These are phyloP conservation scores for Sigmodon hispidus DNA, from an alignment of 2,113 vertebrate genomes.

Conservation along the genomic window DNA sequence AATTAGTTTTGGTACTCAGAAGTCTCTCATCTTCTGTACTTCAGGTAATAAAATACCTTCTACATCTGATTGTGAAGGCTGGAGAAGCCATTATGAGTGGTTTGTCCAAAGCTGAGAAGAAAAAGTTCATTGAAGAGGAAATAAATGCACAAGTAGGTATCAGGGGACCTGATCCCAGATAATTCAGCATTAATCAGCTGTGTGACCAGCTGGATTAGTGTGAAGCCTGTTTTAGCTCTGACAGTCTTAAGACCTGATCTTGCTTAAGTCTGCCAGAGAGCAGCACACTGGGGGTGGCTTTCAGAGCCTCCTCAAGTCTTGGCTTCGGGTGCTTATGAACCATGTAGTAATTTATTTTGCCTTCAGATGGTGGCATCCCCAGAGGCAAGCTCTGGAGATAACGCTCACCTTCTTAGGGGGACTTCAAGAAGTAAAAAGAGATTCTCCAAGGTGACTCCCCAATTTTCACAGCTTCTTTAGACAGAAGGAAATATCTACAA, in stretches of 20 bases:
- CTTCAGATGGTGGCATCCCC: not conserved
- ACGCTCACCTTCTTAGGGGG: not conserved
- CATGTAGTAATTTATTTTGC: not conserved
- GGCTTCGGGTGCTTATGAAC: not conserved
- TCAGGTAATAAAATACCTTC: constrained; percentile 12
- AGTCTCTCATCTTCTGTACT: not conserved
- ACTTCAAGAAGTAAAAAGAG: not conserved
- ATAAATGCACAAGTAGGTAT: not conserved
- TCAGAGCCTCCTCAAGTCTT: not conserved
- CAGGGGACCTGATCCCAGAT: not conserved
- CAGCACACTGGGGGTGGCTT: not conserved
- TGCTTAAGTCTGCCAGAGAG: not conserved
- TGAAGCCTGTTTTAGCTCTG: not conserved
- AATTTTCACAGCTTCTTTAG: not conserved
- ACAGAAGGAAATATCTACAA: not conserved
- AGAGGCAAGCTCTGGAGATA: not conserved
- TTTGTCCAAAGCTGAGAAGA: not conserved
- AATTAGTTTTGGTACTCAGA: not conserved
- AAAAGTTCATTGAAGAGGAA: not conserved
- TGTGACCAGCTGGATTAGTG: not conserved
- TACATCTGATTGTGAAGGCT: not conserved
- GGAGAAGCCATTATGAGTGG: not conserved
- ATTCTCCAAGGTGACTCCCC: not conserved
- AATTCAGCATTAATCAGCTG: not conserved
- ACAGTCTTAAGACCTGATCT: not conserved